phyloP scores from a whole-genome alignment of 1,140 invertebrate species.

The Gonatopus flavifemur region DNA sequence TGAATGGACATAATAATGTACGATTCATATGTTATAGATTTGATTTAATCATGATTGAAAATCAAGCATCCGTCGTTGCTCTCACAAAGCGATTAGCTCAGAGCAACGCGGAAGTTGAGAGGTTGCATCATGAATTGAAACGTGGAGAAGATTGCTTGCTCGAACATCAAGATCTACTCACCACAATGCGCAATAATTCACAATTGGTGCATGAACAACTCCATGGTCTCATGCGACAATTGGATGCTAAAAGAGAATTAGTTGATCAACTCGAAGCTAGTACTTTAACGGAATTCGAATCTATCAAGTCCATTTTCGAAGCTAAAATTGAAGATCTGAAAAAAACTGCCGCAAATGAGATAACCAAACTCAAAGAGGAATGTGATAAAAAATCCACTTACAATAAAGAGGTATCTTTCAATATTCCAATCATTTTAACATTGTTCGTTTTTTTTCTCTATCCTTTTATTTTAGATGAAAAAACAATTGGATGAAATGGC shows the following conservation, averaged over 20 bases:
- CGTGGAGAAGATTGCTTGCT: slow-evolving; percentile 31
- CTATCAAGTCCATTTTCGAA: slow-evolving; percentile 34
- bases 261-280: slow-evolving; percentile 41
- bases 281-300: slow-evolving; percentile 41
- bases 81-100: slow-evolving; percentile 41
- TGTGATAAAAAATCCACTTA: slow-evolving; percentile 25
- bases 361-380: slow-evolving; percentile 34
- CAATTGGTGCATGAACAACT: slow-evolving; percentile 44
- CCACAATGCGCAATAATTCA: slow-evolving; percentile 39
- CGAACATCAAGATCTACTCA: slow-evolving; percentile 42
- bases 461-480: slow-evolving; percentile 33
- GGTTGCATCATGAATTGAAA: slow-evolving; percentile 43
- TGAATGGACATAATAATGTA: neutral
- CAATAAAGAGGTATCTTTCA: slow-evolving; percentile 38
- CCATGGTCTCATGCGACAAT: slow-evolving; percentile 33
- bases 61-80: slow-evolving; percentile 48
- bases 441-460: slow-evolving; percentile 5
- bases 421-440: neutral
- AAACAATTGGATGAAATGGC: slow-evolving; percentile 42
- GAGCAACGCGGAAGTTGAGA: slow-evolving; percentile 47
- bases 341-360: slow-evolving; percentile 30
- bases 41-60: slow-evolving; percentile 50
- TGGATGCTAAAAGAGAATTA: slow-evolving; percentile 35
- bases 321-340: slow-evolving; percentile 42
- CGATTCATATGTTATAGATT: slow-evolving; percentile 28